Percentiles rank a stretch among this genome's conserved stretches.
phyloP scores from a whole-genome alignment of 2,113 vertebrate genomes.

The Pteronura brasiliensis region DNA sequence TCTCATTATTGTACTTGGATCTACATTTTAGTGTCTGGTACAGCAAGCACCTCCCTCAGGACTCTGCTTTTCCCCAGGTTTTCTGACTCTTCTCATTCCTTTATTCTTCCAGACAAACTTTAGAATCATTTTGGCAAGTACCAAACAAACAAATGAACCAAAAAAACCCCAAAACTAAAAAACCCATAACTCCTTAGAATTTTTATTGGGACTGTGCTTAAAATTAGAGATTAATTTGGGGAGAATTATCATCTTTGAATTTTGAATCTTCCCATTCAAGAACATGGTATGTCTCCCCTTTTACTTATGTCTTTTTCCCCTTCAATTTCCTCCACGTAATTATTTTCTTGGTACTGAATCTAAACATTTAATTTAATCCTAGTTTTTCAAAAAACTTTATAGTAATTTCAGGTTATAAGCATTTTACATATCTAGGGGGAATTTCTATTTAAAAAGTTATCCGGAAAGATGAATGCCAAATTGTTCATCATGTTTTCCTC shows the following conservation, averaged over 20 bases:
- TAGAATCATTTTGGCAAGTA: constrained; percentile 23
- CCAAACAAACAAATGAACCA: background rate
- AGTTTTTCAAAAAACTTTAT: background rate
- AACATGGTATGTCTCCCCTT: constrained; percentile 48
- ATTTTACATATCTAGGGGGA: constrained; percentile 3
- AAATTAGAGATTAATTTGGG: constrained; percentile 58
- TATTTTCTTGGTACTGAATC: background rate
- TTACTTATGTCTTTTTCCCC: background rate
- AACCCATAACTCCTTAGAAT: background rate
- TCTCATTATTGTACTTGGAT: too few species aligned
- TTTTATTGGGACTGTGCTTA: constrained; percentile 56
- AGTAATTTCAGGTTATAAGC: background rate
- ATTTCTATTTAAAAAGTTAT: constrained; percentile 32
- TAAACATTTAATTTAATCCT: constrained; percentile 18
- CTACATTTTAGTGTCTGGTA: too few species aligned
- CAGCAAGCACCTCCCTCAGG: too few species aligned
- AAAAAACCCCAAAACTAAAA: too few species aligned
- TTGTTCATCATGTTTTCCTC: background rate
- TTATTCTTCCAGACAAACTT: too few species aligned
- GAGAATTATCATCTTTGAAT: constrained; percentile 29
- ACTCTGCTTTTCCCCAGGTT: too few species aligned
- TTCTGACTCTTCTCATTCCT: too few species aligned
- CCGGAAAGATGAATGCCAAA: background rate
- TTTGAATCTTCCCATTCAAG: constrained; percentile 50
- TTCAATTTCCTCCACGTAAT: background rate